Evolutionary conservation across 2,113 vertebrate genomes (phyloP), one percentile per base, ranked within the genome.

Genomic region (Callorhinus ursinus): DNA sequence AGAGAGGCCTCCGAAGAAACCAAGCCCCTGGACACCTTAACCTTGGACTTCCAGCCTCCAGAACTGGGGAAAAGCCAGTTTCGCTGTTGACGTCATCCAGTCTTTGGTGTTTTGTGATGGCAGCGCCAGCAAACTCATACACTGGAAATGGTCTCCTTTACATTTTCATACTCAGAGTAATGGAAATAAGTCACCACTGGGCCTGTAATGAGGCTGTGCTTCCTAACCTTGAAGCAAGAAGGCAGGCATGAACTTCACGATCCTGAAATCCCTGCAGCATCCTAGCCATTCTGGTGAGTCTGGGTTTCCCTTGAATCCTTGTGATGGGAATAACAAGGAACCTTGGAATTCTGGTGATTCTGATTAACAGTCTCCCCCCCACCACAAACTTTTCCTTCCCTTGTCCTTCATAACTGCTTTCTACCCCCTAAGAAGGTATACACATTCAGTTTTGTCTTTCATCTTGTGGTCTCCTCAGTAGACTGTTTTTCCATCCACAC

Each of bases 371-470:
- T 36, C 18, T 21, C 10, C 21, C 46, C 28, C 22, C 10, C 46
- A 69, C 21, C 2, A 28, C n/a, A 19, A 16, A 11, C 19, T 5
- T 16, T 28, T 7, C 24, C 7, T 13, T 8, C 4, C 63, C 28
- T 2, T 10, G 15, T n/a, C 39, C 24, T 4, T 33, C 31, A 4
- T 9, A 28, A 5, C 63, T 39, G 15, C 2, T 33, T 51, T 39
- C 26, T 1, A 7, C 1, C 33, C 31, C 42, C 15, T 1, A 4
- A 79, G 71, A 69, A 79, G 2, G 12, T 33, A 15, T 2, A 13
- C 13, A 39, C 3, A 4, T 80, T 49, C 80, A 0, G 16, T 26
- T 63, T 57, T 19, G 18, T 21, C 28, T 4, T 72, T 36, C n/a
- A 2, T 24, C 4, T 46, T n/a, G 4, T 9, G 51, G 15, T 26